These are phyloP conservation scores for Puntigrus tetrazona DNA, from an alignment of 2,113 vertebrate species.

Conservation along the genomic window DNA sequence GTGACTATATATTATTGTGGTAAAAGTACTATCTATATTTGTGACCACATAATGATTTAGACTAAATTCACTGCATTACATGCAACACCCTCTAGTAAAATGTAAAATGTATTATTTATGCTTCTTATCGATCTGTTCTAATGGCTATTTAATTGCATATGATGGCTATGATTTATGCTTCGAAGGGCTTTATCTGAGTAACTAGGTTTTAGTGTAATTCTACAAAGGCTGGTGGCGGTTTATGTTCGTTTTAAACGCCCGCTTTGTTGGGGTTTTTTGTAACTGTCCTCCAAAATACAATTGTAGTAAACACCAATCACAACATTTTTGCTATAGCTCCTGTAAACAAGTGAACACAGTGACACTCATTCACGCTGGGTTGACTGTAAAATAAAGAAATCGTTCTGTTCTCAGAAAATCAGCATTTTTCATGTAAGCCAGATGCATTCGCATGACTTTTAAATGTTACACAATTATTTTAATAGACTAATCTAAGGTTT, in stretches of 20 bases:
- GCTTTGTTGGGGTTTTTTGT: too few species aligned
- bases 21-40: neutral
- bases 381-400: neutral
- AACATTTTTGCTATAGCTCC: neutral
- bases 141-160: neutral
- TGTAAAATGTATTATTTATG: neutral
- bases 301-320: neutral
- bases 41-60: neutral
- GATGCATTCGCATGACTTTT: neutral
- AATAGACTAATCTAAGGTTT: neutral
- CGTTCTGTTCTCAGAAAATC: neutral
- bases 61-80: neutral
- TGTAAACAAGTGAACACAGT: neutral
- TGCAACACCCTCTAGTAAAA: conserved; percentile 4
- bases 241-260: neutral
- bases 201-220: neutral
- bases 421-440: neutral
- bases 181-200: neutral
- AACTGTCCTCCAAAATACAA: neutral
- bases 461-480: neutral
- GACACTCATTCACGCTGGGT: neutral
- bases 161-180: neutral
- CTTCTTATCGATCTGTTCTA: neutral
- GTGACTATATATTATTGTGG: neutral
- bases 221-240: neutral